phyloP scores from a whole-genome alignment of 1,140 invertebrate species.

The Odontomachus brunneus region DNA sequence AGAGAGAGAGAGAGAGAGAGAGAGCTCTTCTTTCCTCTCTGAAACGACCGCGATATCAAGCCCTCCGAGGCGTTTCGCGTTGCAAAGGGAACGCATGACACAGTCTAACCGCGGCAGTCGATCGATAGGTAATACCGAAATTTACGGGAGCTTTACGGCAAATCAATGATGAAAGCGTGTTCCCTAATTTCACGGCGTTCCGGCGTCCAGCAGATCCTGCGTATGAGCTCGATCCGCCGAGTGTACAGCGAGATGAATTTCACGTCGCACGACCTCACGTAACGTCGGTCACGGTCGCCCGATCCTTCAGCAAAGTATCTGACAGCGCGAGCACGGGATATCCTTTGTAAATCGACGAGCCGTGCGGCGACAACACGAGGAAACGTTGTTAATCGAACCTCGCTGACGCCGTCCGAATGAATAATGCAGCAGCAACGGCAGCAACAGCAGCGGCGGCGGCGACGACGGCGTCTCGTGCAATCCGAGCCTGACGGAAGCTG shows the following conservation, averaged over 20 bases:
- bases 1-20: no score
- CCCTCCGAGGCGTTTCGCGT: no score
- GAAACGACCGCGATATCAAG: no score
- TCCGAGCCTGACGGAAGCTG: constrained; percentile 54
- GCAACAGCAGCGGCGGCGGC: constrained; percentile 19
- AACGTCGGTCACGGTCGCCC: constrained; percentile 59
- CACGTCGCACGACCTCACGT: constrained; percentile 29
- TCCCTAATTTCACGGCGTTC: constrained; percentile 46
- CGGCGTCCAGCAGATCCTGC: constrained; percentile 8
- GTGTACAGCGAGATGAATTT: constrained; percentile 46
- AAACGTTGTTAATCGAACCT: constrained; percentile 66
- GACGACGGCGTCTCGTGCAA: constrained; percentile 52
- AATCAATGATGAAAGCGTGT: constrained; percentile 42
- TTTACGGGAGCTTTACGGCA: constrained; percentile 1
- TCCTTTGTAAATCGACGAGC: constrained; percentile 64
- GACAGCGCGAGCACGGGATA: constrained; percentile 44
- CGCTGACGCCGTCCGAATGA: constrained; percentile 60
- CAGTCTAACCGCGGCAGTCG: neutral
- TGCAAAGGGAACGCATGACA: neutral
- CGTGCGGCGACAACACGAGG: constrained; percentile 59
- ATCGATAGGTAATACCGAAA: constrained; percentile 32
- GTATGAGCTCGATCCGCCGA: neutral
- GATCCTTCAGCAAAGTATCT: constrained; percentile 61
- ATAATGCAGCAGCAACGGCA: constrained; percentile 62
- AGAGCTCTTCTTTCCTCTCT: no score